Evolutionary conservation across 2,113 vertebrate genomes (phyloP).

Genomic region (Tragulus kanchil): DNA sequence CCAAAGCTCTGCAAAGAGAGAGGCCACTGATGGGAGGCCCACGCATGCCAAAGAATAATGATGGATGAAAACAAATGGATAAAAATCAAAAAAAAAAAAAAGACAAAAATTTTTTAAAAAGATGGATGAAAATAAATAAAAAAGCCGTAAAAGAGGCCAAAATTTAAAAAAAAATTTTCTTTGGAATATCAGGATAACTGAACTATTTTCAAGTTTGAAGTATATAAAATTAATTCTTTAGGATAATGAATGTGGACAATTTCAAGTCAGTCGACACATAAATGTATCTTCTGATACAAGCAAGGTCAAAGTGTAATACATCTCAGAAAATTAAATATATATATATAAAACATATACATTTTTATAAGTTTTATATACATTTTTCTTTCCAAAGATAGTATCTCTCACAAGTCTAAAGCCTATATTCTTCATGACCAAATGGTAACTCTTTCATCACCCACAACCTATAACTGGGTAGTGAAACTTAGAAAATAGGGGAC

Average conservation of each 20-base stretch:
- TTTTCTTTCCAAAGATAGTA: constrained; percentile 30
- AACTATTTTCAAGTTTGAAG: neutral
- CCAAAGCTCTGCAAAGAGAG: too few species aligned
- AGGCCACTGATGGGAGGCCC: too few species aligned
- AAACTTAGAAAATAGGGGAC: neutral
- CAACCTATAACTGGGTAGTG: neutral
- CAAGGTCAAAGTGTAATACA: constrained; percentile 12
- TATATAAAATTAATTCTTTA: constrained; percentile 57
- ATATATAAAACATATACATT: neutral
- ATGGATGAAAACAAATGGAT: too few species aligned
- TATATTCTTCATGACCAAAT: neutral
- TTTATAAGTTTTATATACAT: neutral
- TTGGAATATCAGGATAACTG: neutral
- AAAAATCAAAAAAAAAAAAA: too few species aligned
- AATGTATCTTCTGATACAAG: neutral
- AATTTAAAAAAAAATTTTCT: neutral
- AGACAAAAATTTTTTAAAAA: too few species aligned
- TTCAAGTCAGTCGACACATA: constrained; percentile 40
- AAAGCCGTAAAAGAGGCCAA: too few species aligned
- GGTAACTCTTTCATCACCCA: neutral
- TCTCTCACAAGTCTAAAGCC: neutral
- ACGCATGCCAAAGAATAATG: too few species aligned
- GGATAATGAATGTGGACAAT: constrained; percentile 2
- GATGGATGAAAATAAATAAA: too few species aligned
- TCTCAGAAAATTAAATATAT: constrained; percentile 48